Percentiles rank a stretch among this genome's conserved stretches.
Conservation (phyloP, 2,888 invertebrate genomes). For the Brachylomia viminalis region DNA sequence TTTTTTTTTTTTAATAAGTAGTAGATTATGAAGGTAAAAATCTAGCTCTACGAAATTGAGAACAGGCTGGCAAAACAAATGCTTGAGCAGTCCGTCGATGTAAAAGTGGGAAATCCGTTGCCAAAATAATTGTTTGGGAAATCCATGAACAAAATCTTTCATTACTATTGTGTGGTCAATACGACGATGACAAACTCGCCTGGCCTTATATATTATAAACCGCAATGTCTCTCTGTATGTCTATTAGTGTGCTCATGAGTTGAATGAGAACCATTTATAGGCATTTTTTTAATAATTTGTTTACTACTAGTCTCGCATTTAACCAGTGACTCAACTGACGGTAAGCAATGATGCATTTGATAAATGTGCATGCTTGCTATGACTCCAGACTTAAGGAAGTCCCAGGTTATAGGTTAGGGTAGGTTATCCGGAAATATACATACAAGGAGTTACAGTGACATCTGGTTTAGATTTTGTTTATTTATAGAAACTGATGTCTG, state of each 20-base stretch:
- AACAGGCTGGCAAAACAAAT: background rate
- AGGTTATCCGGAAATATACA: background rate
- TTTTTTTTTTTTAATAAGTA: too few species aligned
- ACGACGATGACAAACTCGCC: background rate
- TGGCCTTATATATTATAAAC: background rate
- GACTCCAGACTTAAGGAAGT: background rate
- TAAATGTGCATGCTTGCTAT: background rate
- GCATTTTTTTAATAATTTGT: background rate
- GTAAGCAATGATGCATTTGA: background rate
- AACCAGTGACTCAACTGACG: background rate
- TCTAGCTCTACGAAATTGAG: background rate
- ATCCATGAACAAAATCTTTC: background rate
- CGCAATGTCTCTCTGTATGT: background rate
- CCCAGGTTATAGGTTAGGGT: too few species aligned
- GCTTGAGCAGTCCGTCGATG: background rate
- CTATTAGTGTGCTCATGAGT: background rate
- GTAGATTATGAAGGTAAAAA: background rate
- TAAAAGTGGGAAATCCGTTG: background rate
- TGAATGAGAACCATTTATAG: background rate
- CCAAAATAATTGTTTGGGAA: background rate
- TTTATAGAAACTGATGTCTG: too few species aligned
- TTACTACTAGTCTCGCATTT: background rate
- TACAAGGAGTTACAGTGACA: too few species aligned
- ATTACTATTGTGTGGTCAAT: background rate
- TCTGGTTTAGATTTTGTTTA: too few species aligned